Evolutionary conservation across 2,113 vertebrate species (phyloP), one percentile per base, ranked within the genome.

Genomic region (Sturnira hondurensis): DNA sequence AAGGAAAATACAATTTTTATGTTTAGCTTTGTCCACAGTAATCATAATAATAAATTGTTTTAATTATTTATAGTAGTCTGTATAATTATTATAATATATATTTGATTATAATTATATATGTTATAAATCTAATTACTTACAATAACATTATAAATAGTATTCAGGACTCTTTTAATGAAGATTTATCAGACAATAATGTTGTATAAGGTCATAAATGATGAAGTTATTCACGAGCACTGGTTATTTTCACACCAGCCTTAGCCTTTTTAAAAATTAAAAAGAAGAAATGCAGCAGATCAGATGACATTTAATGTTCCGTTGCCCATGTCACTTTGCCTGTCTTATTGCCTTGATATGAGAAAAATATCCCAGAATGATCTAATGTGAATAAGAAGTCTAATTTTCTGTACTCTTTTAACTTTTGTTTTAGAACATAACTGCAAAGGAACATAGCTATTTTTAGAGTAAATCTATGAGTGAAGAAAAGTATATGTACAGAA

Each of bases 191-290:
- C 10, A 93, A 56, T 73, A 93, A 77, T 81, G 5, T 89, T 86
- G 33, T 26, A 87, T 20, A 86, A 86, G 61, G 19, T 89, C 74
- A 96, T 93, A 92, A 94, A 96, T 94, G 95, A 73, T 74, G 86
- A 91, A 95, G 43, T 82, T 95, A 87, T 91, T 97, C 78, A 56
- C 20, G 89, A 92, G 54, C 52, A 76, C 47, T 94, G 38, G 63
- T 73, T 96, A 77, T 95, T 93, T 83, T 95, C 68, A 81, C 61
- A 33, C 43, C 63, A 86, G 47, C 36, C 4, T 93, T 87, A 81
- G 41, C 56, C 77, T 96, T 96, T 97, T 95, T 93, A 97, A 97
- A 98, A 96, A 89, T 96, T 97, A 96, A 95, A 96, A 86, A 89
- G 15, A 68, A 16, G 61, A 87, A 96, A 84, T 93, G 11, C 80